Evolutionary conservation across 2,888 invertebrate genomes (phyloP), one percentile per base, ranked within the genome.

Genomic region (Boloria euphrosyne): DNA sequence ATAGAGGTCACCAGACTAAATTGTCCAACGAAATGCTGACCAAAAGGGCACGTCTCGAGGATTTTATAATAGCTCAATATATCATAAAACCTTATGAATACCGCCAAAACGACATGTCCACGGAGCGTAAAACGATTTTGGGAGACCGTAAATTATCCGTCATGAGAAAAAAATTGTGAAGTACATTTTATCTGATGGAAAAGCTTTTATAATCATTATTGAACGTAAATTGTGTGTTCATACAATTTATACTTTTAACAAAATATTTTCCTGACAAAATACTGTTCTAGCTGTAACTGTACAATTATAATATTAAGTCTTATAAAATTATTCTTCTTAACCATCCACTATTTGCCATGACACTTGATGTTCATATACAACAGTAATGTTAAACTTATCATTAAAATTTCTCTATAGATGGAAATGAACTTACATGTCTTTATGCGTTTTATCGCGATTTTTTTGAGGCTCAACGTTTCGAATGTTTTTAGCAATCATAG

Each of bases 61-160:
- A 62, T 70, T 68, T 65, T 70, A 62, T 69, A 66, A 72, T 70
- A 64, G 59, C 67, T 62, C 67, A 54, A 67, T 66, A 69, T 67
- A 66, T 71, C 68, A 67, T 22, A 31, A 59, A 62, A 52, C 52
- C 59, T 67, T 60, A 67, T 54, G 71, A 69, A 66, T 65, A 54
- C 50, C 46, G n/a, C 53, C 52, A 52, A 67, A 59, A 60, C 52
- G 70, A 67, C 70, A 55, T 70, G 65, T 57, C 54, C 57, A 53
- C 52, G 18, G 43, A 17, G 62, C 67, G 70, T 55, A 22, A 67
- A 70, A 70, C 49, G 65, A 61, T 63, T 57, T 65, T 43, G 31
- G 51, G 27, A n/a, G 49, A 65, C n/a, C 51, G 49, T 62, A 65
- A 62, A 67, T 53, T 53, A 62, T 62, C n/a, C 22, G 44, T 2